phyloP scores from a whole-genome alignment of 2,888 invertebrate genomes.

The Octonoba sinensis region DNA sequence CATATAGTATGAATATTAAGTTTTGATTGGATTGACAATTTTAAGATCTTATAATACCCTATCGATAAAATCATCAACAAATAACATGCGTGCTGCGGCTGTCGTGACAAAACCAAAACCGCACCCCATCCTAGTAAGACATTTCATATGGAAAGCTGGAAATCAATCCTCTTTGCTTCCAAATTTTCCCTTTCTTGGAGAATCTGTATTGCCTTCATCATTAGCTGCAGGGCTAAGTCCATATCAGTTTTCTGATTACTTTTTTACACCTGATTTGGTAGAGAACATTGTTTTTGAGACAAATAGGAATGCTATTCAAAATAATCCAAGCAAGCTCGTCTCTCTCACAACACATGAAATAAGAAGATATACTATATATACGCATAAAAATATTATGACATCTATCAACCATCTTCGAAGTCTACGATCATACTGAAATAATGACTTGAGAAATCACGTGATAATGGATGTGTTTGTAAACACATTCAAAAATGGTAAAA shows the following conservation, averaged over 20 bases:
- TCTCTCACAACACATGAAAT: conserved; percentile 14
- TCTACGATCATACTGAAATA: background rate
- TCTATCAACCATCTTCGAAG: conserved; percentile 10
- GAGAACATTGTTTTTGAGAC: conserved; percentile 19
- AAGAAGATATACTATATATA: conserved; percentile 8
- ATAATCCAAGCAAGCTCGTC: background rate
- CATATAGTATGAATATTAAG: background rate
- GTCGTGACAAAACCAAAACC: background rate
- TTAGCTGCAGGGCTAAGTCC: background rate
- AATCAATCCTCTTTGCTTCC: background rate
- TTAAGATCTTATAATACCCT: background rate
- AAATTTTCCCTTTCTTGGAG: conserved; percentile 8
- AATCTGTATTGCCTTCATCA: background rate
- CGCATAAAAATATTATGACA: background rate
- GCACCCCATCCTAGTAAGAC: background rate
- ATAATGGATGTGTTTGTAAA: conserved; percentile 12
- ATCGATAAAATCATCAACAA: background rate
- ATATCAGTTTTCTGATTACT: conserved; percentile 4
- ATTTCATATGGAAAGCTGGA: conserved; percentile 3
- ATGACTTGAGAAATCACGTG: conserved; percentile 17
- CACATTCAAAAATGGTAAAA: conserved; percentile 13
- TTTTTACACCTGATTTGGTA: conserved; percentile 7
- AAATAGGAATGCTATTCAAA: conserved; percentile 5
- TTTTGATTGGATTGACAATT: conserved; percentile 6
- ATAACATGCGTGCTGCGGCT: background rate